Base-by-base conservation (phyloP, 1,140 invertebrate species). In the Leptonema lineaticorne region DNA sequence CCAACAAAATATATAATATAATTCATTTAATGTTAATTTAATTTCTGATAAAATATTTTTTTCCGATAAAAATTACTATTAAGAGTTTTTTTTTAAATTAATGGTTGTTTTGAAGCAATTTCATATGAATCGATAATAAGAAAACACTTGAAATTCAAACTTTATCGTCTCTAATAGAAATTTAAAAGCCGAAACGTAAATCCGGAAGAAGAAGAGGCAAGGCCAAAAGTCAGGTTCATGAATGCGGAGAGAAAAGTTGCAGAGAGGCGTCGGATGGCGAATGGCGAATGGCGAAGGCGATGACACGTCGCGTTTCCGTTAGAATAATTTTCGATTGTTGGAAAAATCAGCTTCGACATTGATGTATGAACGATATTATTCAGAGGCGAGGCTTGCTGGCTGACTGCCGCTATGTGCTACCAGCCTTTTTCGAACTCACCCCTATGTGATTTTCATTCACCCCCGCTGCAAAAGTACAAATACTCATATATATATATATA, bases 271-370 rank as follows among this genome's bases (percentile, higher is more conserved):
- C 2, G 37, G n/a, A n/a, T n/a, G 9, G 37, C 9, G 37, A 48
- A 18, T 20, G 46, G 41, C 20, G 3, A 14, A 7, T 20, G 37
- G 24, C 16, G 22, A 33, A 48, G 57, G 37, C 71, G 71, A 72
- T 72, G 71, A 72, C 71, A 69, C 65, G 71, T 46, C 68, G 71
- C 71, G 68, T 72, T 72, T 72, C 71, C 71, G 71, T 69, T 72
- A 69, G 71, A 72, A 72, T 72, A 72, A 72, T 72, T 72, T 72
- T 69, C 68, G 71, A 72, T 72, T 72, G 71, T 72, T 69, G 71
- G 71, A 68, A 72, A 72, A 72, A 72, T 72, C 71, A 72, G 53
- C 63, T 65, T 50, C 64, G 71, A 72, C 71, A 65, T 72, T 72
- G 71, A 72, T 72, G 68, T 72, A 72, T 72, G 68, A 65, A 59